A percentile compares a stretch with the other conserved stretches of the same genome.
These are phyloP conservation scores for Xiphorhynchus elegans DNA, from an alignment of 2,113 vertebrate genomes.

Conservation along the genomic window DNA sequence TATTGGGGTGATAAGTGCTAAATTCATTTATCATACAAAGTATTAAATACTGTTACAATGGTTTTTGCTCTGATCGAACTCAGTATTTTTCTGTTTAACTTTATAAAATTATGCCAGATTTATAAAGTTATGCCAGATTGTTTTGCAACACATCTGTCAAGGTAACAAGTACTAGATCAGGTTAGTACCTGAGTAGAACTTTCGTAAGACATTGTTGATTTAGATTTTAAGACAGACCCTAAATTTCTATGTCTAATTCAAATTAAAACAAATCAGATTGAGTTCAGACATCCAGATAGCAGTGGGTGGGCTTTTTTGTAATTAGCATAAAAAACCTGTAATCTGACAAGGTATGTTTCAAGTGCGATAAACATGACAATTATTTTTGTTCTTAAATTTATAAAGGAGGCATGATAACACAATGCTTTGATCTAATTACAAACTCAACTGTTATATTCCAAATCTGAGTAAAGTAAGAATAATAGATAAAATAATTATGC, in stretches of 20 bases:
- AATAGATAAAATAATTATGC: not conserved
- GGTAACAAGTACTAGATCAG: not conserved
- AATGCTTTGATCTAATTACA: not conserved
- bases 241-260: not conserved
- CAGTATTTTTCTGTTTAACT: not conserved
- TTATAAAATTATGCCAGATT: not conserved
- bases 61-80: not conserved
- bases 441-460: not conserved
- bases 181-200: not conserved
- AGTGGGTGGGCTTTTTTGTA: not conserved
- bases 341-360: not conserved
- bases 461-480: not conserved
- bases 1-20: constrained; percentile 61
- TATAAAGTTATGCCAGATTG: not conserved
- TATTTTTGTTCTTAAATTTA: not conserved
- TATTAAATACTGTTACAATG: not conserved
- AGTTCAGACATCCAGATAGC: not conserved
- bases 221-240: not conserved
- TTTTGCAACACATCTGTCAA: not conserved
- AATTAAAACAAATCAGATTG: not conserved
- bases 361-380: not conserved
- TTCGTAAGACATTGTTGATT: not conserved
- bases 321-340: not conserved
- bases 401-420: not conserved
- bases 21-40: not conserved